Evolutionary conservation across 2,888 invertebrate genomes (phyloP).

Genomic region (Andrena chrysosceles): DNA sequence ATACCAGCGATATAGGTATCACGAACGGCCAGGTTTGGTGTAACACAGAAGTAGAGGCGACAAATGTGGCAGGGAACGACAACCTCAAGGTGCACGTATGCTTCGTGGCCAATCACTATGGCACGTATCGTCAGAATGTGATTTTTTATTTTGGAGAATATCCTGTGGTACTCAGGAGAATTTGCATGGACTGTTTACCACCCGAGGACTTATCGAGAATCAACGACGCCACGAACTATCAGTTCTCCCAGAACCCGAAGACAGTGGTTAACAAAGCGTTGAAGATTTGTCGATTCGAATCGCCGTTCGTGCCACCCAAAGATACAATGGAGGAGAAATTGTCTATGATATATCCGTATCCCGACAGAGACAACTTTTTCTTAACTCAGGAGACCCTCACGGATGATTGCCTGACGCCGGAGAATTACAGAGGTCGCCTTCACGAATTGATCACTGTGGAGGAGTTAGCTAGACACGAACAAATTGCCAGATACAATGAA

Average conservation of each 20-base stretch:
- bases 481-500: slow-evolving; percentile 90
- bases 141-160: slow-evolving; percentile 91
- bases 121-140: slow-evolving; percentile 92
- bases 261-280: slow-evolving; percentile 84
- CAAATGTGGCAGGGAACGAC: neutral
- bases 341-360: slow-evolving; percentile 87
- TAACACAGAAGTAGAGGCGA: slow-evolving; percentile 14
- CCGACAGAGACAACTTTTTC: slow-evolving; percentile 88
- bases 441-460: slow-evolving; percentile 92
- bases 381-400: slow-evolving; percentile 89
- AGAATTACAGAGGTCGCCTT: slow-evolving; percentile 90
- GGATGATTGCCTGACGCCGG: slow-evolving; percentile 88
- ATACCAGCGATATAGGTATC: slow-evolving; percentile 57
- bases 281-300: slow-evolving; percentile 86
- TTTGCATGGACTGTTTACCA: slow-evolving; percentile 92
- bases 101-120: slow-evolving; percentile 85
- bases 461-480: slow-evolving; percentile 91
- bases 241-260: slow-evolving; percentile 88
- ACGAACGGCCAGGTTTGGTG: slow-evolving; percentile 74
- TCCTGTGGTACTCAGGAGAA: slow-evolving; percentile 88
- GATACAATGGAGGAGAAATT: slow-evolving; percentile 81
- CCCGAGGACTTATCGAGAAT: slow-evolving; percentile 88
- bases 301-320: slow-evolving; percentile 86
- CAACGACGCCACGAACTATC: slow-evolving; percentile 88
- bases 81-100: slow-evolving; percentile 36